Percentiles rank a stretch among this genome's conserved stretches.
These are phyloP conservation scores for Astreopora myriophthalma DNA, from an alignment of 64 coral and sea anemone species.

Conservation along the genomic window DNA sequence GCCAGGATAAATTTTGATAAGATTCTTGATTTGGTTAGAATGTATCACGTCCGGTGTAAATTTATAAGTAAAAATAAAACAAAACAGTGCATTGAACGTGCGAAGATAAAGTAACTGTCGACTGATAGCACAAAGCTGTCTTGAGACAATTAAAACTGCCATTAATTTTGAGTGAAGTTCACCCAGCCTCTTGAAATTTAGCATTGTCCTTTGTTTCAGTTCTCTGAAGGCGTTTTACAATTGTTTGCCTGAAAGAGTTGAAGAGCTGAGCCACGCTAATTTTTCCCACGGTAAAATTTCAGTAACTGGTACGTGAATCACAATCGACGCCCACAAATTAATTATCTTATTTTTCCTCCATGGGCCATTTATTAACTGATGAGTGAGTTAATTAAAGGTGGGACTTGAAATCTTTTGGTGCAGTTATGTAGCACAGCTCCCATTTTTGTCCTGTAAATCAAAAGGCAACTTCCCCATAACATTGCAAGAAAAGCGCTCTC, in stretches of 20 bases:
- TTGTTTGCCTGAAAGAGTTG: neutral
- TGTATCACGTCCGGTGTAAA: neutral
- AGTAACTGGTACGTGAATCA: slow-evolving; percentile 11
- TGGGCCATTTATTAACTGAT: neutral
- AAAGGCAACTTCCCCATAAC: neutral
- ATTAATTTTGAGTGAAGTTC: neutral
- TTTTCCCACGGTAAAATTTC: slow-evolving; percentile 63
- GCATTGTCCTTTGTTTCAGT: neutral
- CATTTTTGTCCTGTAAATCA: neutral
- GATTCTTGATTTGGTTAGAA: neutral
- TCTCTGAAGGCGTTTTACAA: neutral
- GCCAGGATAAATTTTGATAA: neutral
- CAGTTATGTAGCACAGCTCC: neutral
- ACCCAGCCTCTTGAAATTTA: neutral
- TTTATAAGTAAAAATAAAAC: neutral
- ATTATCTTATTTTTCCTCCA: neutral
- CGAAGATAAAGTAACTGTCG: neutral
- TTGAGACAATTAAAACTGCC: neutral
- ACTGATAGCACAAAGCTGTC: neutral
- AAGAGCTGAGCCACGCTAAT: neutral
- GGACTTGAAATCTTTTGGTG: neutral
- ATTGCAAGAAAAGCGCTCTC: neutral
- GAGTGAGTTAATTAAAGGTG: neutral
- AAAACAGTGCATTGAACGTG: neutral
- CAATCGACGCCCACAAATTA: neutral